Evolutionary conservation across 2,113 vertebrate species (phyloP).

Genomic region (Heloderma charlesbogerti): DNA sequence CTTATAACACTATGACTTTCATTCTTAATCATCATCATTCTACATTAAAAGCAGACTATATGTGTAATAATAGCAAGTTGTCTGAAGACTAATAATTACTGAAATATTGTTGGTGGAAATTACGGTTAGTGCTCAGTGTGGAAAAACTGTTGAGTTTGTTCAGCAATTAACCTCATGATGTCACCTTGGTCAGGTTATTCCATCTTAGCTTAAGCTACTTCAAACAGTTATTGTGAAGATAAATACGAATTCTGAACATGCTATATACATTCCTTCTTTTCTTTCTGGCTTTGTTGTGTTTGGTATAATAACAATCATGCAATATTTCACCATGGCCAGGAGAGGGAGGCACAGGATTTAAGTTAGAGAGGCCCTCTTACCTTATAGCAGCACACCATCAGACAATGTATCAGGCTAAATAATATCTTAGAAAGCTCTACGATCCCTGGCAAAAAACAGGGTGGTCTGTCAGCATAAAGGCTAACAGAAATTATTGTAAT

Average conservation of each 20-base stretch:
- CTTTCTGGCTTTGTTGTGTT: not conserved
- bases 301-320: not conserved
- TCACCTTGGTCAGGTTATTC: not conserved
- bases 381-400: not conserved
- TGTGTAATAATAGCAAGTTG: not conserved
- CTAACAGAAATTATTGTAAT: not conserved
- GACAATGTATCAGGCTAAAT: not conserved
- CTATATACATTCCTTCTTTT: not conserved
- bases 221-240: too few species aligned
- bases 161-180: not conserved
- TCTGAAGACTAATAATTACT: not conserved
- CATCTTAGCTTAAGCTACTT: not conserved
- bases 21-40: not conserved
- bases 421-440: not conserved
- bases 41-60: not conserved
- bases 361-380: not conserved
- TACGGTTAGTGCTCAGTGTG: too few species aligned
- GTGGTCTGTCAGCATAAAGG: not conserved
- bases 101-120: not conserved
- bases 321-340: constrained; percentile 20
- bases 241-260: not conserved
- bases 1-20: not conserved
- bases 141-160: not conserved
- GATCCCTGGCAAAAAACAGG: not conserved
- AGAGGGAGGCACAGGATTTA: constrained; percentile 69